Base-by-base conservation (phyloP, 2,113 vertebrate species). In the Heterochromis multidens region DNA sequence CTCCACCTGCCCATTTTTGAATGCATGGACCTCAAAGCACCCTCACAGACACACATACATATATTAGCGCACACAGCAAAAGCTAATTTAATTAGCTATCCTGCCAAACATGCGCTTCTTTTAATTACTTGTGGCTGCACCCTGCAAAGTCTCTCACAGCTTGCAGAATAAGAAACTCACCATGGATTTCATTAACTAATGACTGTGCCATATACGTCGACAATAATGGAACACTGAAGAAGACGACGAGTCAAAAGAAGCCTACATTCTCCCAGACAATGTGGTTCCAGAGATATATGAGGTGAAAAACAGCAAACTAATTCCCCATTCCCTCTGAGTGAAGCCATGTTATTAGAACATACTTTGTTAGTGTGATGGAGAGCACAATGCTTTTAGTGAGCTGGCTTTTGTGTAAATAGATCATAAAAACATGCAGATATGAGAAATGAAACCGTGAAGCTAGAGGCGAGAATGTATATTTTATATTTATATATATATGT, bases 1-100 rank as follows among this genome's bases (percentile, higher is more conserved):
- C 35, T 85, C 82, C 14, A 67, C 11, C 23, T 13, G 7, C 52
- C 58, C 37, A 58, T 84, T 89, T 79, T 35, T 62, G 35, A 33
- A 65, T n/a, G 54, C 49, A 43, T 29, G 52, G 29, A 80, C 62
- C 74, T 87, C 60, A 87, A 87, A 90, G 81, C 76, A 56, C 37
- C 49, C n/a, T 62, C 56, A 23, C 65, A 70, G 17, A 81, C 43
- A 65, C 62, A 60, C 87, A 82, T 33, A 62, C 62, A 84, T 7
- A 85, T 16, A 57, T 77, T 23, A 60, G 19, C 83, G 6, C 81
- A 83, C 80, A 63, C 59, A 54, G 78, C 83, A 80, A 77, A 87
- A 81, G 84, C 67, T 93, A 92, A 96, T 95, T 95, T 91, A 95
- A 95, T 96, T 95, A 95, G 91, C 93, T 92, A 90, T 88, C 85